Base-by-base conservation (phyloP, 2,797 vertebrate genomes). In the Dipus sagitta region DNA sequence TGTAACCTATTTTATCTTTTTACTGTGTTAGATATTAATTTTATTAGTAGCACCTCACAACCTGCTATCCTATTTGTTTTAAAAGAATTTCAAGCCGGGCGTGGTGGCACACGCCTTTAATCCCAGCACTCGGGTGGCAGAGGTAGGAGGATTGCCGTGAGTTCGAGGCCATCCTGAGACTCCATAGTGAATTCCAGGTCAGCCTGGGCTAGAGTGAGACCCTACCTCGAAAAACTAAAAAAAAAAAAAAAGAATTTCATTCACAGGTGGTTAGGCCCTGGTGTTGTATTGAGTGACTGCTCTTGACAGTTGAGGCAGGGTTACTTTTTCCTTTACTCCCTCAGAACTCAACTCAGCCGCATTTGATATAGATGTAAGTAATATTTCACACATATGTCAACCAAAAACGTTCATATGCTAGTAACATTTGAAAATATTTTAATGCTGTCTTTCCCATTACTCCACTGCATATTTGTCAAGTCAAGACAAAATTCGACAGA, bases 1-100 rank as follows among this genome's bases (percentile, higher is more conserved):
- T 21, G 3, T 86, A 7, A 23, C 75, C 20, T 60, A n/a, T 28
- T 89, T 85, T 75, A 32, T 58, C n/a, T 90, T 92, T 76, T 75
- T 64, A 38, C 34, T 47, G 2, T 58, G 17, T 86, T 79, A 75
- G 60, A 82, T 91, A 52, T 91, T 81, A 91, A 81, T 82, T 95
- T 94, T 86, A 91, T 62, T 71, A n/a, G 62, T 30, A 28, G 70
- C 54, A 79, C 7, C 20, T 92, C 21, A 87, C 32, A 90, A 21
- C 24, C 30, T 28, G 18, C 23, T 15, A 0, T 58, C 54, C 54
- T 58, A 47, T 72, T 91, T 83, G 60, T 64, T 81, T 92, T 42
- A 6, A 30, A 75, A 91, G 28, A 77, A 76, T 82, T 54, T 60
- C 26, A 30, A n/a, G n/a, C n/a, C n/a, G n/a, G n/a, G n/a, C n/a